Percentiles rank a stretch among this genome's conserved stretches.
Evolutionary conservation across 2,888 invertebrate genomes (phyloP).

Genomic region (Hemithea aestivaria): DNA sequence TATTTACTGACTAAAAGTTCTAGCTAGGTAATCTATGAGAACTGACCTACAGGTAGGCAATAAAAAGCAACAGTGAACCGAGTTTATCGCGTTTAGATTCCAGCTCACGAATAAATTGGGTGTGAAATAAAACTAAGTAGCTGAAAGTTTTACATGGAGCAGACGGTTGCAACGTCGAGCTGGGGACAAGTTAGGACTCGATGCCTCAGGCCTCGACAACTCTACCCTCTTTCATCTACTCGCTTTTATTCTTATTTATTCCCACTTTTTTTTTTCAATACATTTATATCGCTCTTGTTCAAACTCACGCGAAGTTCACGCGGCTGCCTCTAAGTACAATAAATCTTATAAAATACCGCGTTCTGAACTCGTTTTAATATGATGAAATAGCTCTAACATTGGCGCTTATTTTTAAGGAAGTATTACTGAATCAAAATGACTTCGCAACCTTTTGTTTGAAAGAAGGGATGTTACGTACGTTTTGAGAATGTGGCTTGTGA

Average conservation of each 20-base stretch:
- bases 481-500: too few relatives aligned
- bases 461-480: too few relatives aligned
- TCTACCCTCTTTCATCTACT: conserved; percentile 41
- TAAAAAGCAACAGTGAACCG: conserved; percentile 39
- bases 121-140: conserved; percentile 63
- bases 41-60: conserved; percentile 32
- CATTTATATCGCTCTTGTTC: conserved; percentile 46
- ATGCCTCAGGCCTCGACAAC: conserved; percentile 35
- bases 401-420: conserved; percentile 12
- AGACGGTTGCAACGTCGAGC: conserved; percentile 33
- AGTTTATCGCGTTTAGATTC: conserved; percentile 48
- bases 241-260: conserved; percentile 42
- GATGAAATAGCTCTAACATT: conserved; percentile 14
- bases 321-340: conserved; percentile 37
- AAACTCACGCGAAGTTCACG: conserved; percentile 40
- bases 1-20: too few relatives aligned
- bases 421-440: conserved; percentile 12
- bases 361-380: conserved; percentile 27
- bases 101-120: conserved; percentile 50
- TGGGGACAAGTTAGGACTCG: conserved; percentile 34
- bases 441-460: background rate
- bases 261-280: conserved; percentile 50
- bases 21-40: conserved; percentile 1
- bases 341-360: conserved; percentile 38
- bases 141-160: conserved; percentile 52